Evolutionary conservation across 1,140 invertebrate species (phyloP).

Genomic region (Hyphantria cunea): DNA sequence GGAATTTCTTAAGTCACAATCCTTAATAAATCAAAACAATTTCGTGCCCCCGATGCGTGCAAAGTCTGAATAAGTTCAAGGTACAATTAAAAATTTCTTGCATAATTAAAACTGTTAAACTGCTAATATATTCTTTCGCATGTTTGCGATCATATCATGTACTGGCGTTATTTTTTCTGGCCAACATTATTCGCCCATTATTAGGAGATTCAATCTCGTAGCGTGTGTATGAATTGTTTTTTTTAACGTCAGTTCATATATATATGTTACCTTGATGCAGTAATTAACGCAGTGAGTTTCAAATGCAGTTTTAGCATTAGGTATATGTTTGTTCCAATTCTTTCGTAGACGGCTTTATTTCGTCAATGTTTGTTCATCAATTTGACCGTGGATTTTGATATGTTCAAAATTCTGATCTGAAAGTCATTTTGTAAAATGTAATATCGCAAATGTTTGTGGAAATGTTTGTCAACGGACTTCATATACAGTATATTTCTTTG

Average conservation of each 20-base stretch:
- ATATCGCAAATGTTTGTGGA: no score
- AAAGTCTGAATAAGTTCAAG: conserved; percentile 56
- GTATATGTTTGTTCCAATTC: conserved; percentile 15
- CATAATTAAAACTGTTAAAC: conserved; percentile 58
- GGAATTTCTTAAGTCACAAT: no score
- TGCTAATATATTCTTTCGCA: conserved; percentile 56
- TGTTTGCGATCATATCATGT: conserved; percentile 56
- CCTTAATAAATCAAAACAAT: conserved; percentile 12
- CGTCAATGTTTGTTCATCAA: no score
- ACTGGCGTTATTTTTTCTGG: conserved; percentile 45
- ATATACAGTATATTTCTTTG: no score
- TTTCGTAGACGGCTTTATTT: conserved; percentile 12
- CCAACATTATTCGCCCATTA: conserved; percentile 49
- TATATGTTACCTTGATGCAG: conserved; percentile 47
- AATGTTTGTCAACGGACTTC: no score
- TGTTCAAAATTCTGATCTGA: no score
- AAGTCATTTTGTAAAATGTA: no score
- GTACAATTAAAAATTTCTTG: conserved; percentile 51
- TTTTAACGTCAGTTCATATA: conserved; percentile 41
- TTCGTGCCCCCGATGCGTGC: conserved; percentile 26
- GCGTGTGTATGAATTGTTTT: conserved; percentile 68
- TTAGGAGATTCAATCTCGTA: conserved; percentile 57
- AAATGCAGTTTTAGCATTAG: conserved; percentile 25
- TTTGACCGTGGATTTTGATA: no score
- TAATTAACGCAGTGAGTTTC: conserved; percentile 53